A percentile compares a stretch with the other conserved stretches of the same genome.
These are phyloP conservation scores for Hippasteria phrygiana DNA, from an alignment of 53 echinoderm and acorn worm species.

Conservation along the genomic window DNA sequence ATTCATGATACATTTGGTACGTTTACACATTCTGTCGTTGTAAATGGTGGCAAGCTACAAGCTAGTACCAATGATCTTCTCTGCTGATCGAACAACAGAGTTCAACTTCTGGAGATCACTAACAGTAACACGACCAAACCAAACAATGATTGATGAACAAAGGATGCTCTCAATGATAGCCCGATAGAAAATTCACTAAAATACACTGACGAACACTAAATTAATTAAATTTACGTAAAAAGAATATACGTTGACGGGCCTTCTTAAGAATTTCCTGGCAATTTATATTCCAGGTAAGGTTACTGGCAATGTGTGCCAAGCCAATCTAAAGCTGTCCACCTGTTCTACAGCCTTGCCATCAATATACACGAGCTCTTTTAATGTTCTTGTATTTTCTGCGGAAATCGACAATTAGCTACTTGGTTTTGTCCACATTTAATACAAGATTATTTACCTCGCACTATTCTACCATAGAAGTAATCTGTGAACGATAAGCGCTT, in stretches of 20 bases:
- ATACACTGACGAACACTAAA: neutral
- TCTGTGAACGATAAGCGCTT: constrained; percentile 2
- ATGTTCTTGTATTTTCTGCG: neutral
- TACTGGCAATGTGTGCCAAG: constrained; percentile 16
- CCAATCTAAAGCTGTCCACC: neutral
- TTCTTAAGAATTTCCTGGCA: constrained; percentile 9
- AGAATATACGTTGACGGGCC: neutral
- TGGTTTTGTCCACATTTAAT: constrained; percentile 51
- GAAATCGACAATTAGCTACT: constrained; percentile 38
- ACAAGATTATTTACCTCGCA: constrained; percentile 29
- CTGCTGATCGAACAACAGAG: constrained; percentile 1
- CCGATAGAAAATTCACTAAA: neutral
- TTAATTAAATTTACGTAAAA: neutral
- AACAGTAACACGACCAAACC: constrained; percentile 15
- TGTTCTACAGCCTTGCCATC: constrained; percentile 13
- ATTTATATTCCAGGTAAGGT: constrained; percentile 12
- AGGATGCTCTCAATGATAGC: constrained; percentile 24
- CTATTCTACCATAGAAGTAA: constrained; percentile 7
- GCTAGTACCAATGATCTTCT: neutral
- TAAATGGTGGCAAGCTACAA: neutral
- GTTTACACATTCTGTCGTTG: neutral
- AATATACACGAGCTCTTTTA: constrained; percentile 27
- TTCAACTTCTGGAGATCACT: constrained; percentile 25
- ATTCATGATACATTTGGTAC: neutral
- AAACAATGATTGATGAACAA: constrained; percentile 28